Evolutionary conservation across 2,797 vertebrate genomes (phyloP).

Genomic region (Diglossa cyanea): DNA sequence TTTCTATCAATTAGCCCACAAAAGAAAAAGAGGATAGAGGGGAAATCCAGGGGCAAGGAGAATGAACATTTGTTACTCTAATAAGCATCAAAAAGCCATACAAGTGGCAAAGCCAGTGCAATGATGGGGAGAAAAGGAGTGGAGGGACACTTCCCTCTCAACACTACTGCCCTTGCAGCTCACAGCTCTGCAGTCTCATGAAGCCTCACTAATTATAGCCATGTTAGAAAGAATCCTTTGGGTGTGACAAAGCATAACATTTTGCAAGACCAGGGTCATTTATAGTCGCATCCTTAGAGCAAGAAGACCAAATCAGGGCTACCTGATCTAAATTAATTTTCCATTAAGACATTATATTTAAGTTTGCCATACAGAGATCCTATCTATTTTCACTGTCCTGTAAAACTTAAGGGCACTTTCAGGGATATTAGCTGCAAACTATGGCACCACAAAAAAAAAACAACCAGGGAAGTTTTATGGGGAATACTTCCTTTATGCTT

Average conservation of each 20-base stretch:
- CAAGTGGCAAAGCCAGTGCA: background rate
- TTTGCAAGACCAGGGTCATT: background rate
- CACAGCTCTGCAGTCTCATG: background rate
- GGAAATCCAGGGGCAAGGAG: background rate
- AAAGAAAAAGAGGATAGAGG: rapidly evolving
- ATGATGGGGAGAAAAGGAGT: background rate
- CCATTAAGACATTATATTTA: background rate
- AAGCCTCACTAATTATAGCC: background rate
- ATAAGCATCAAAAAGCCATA: background rate
- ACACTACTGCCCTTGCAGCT: background rate
- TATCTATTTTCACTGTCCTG: background rate
- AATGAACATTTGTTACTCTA: background rate
- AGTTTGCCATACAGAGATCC: background rate
- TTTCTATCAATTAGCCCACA: background rate
- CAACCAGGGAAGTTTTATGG: background rate
- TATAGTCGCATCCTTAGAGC: background rate
- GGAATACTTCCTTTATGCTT: background rate
- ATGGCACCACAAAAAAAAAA: background rate
- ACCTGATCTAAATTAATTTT: background rate
- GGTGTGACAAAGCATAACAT: background rate
- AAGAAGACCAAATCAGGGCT: background rate
- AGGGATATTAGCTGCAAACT: background rate
- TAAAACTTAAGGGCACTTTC: background rate
- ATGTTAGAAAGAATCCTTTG: background rate
- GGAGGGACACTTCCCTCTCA: background rate